Evolutionary conservation across 2,797 vertebrate genomes (phyloP).

Genomic region (Zenarchopterus dispar): DNA sequence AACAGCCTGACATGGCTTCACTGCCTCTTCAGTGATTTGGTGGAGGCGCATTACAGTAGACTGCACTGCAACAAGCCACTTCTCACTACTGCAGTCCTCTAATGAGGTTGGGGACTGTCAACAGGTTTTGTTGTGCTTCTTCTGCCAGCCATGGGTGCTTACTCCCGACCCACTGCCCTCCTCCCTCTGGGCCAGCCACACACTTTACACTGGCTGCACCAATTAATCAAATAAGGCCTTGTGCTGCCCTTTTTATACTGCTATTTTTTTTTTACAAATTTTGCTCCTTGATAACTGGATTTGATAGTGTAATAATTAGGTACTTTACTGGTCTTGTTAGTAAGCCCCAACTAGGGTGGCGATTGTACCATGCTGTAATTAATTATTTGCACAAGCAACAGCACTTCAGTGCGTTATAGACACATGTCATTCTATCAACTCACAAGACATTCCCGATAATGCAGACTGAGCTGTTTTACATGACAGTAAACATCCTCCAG

Average conservation of each 20-base stretch:
- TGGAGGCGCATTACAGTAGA: slow-evolving; percentile 80
- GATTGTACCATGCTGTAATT: slow-evolving; percentile 53
- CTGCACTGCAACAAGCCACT: slow-evolving; percentile 71
- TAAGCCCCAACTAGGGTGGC: slow-evolving; percentile 50
- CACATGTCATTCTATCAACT: slow-evolving; percentile 29
- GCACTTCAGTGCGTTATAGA: slow-evolving; percentile 29
- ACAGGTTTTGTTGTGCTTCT: slow-evolving; percentile 62
- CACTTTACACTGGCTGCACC: slow-evolving; percentile 74
- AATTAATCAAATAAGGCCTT: slow-evolving; percentile 81
- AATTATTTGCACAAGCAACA: slow-evolving; percentile 54
- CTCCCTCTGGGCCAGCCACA: slow-evolving; percentile 70
- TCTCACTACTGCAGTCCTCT: slow-evolving; percentile 71
- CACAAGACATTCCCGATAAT: slow-evolving; percentile 9
- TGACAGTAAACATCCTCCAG: slow-evolving; percentile 4
- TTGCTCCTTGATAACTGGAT: slow-evolving; percentile 58
- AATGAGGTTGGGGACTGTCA: slow-evolving; percentile 86
- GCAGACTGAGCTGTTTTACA: slow-evolving; percentile 11
- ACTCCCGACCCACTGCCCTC: slow-evolving; percentile 47
- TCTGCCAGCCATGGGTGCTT: slow-evolving; percentile 46
- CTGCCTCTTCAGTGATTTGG: slow-evolving; percentile 68
- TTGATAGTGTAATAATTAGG: slow-evolving; percentile 68
- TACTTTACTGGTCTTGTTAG: slow-evolving; percentile 67
- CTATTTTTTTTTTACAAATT: slow-evolving; percentile 42
- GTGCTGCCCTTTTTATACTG: slow-evolving; percentile 57
- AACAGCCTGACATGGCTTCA: slow-evolving; percentile 74